Conservation (phyloP, 2,888 invertebrate species). For the Xylota segnis region DNA sequence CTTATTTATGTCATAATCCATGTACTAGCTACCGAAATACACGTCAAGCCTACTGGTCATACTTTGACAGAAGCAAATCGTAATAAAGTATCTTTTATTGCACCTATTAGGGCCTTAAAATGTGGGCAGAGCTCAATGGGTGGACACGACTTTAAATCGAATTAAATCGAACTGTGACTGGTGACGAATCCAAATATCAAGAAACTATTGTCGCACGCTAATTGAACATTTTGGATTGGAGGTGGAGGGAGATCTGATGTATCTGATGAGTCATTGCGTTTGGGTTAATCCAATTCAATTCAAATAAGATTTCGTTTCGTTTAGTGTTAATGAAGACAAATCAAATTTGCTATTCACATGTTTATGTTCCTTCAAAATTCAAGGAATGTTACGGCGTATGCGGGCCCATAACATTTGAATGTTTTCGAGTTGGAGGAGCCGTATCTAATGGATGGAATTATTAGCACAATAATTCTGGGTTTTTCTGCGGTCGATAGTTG, state of each 20-base stretch:
- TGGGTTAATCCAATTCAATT: constrained; percentile 36
- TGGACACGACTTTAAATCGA: neutral
- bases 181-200: constrained; percentile 18
- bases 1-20: constrained; percentile 17
- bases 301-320: constrained; percentile 34
- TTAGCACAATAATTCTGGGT: neutral
- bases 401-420: neutral
- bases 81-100: constrained; percentile 8
- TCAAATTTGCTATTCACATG: constrained; percentile 33
- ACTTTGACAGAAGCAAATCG: neutral
- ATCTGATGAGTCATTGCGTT: constrained; percentile 2
- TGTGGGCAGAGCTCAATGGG: neutral
- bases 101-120: constrained; percentile 3
- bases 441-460: neutral
- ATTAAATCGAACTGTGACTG: constrained; percentile 21
- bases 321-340: constrained; percentile 35
- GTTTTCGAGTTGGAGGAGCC: neutral
- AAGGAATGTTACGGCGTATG: constrained; percentile 21
- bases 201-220: constrained; percentile 7
- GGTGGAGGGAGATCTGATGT: neutral
- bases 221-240: constrained; percentile 25
- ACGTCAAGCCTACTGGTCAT: neutral
- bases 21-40: constrained; percentile 10
- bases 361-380: neutral
- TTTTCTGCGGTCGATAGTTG: neutral